Percentiles rank a stretch among this genome's conserved stretches.
phyloP scores from a whole-genome alignment of 2,797 vertebrate genomes.

The Coendou prehensilis region DNA sequence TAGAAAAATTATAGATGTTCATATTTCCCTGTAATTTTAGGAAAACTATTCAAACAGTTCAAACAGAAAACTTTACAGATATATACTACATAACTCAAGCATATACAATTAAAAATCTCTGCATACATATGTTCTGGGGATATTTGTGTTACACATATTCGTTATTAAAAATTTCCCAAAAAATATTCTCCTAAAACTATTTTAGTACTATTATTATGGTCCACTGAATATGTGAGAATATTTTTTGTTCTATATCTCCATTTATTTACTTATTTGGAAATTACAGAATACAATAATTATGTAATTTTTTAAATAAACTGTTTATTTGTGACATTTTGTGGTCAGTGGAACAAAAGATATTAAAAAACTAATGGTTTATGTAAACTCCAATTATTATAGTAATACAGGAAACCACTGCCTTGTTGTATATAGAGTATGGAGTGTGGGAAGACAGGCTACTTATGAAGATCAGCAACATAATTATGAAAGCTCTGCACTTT shows the following conservation, averaged over 20 bases:
- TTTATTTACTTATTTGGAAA: neutral
- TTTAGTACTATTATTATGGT: neutral
- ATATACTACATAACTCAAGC: neutral
- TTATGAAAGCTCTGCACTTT: conserved; percentile 67
- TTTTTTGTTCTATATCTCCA: neutral
- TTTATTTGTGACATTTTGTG: neutral
- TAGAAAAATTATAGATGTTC: neutral
- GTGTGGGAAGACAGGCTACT: conserved; percentile 33
- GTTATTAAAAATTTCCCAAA: neutral
- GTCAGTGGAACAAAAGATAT: neutral
- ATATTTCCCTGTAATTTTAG: neutral
- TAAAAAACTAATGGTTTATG: neutral
- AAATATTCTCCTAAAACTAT: neutral
- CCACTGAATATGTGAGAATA: neutral
- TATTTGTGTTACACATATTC: neutral
- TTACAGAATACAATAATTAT: neutral
- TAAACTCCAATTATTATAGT: conserved; percentile 48
- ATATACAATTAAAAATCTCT: neutral
- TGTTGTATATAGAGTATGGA: conserved; percentile 44
- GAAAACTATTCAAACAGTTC: neutral
- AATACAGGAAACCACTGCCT: neutral
- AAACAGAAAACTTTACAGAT: neutral
- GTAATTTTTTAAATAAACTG: neutral
- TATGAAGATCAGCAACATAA: conserved; percentile 61
- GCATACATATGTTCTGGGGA: neutral